Evolutionary conservation across 2,888 invertebrate species (phyloP).

Genomic region (Silvanus unidentatus): DNA sequence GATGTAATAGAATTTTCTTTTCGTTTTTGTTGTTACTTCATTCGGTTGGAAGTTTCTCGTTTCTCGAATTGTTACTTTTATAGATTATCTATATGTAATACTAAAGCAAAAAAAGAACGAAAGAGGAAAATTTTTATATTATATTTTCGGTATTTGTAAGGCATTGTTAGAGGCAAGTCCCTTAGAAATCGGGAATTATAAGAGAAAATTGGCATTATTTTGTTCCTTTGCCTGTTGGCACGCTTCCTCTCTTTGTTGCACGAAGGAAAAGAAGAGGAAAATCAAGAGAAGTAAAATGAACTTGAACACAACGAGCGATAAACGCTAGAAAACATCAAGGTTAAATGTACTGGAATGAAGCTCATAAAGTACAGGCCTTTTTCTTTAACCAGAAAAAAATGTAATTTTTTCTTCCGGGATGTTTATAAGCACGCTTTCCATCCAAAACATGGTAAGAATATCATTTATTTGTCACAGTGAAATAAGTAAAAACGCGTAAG

Average conservation of each 20-base stretch:
- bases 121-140: no score
- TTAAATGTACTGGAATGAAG: slow-evolving; percentile 33
- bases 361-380: slow-evolving; percentile 17
- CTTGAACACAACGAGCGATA: slow-evolving; percentile 26
- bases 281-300: slow-evolving; percentile 22
- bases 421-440: no score
- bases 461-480: no score
- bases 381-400: slow-evolving; percentile 2
- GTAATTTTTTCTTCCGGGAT: neutral
- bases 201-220: slow-evolving; percentile 24
- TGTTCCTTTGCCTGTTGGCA: slow-evolving; percentile 4
- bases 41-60: no score
- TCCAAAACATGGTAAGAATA: no score
- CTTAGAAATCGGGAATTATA: slow-evolving; percentile 12
- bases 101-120: no score
- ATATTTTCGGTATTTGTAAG: neutral
- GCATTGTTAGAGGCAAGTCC: slow-evolving; percentile 1
- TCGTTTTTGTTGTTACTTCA: no score
- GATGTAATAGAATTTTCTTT: no score
- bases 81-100: no score
- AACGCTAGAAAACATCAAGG: slow-evolving; percentile 28
- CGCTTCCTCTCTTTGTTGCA: neutral
- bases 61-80: no score
- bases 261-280: slow-evolving; percentile 20
- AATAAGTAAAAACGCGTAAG: no score